Base-by-base conservation (phyloP, 1,140 invertebrate genomes). In the Coelopa frigida region DNA sequence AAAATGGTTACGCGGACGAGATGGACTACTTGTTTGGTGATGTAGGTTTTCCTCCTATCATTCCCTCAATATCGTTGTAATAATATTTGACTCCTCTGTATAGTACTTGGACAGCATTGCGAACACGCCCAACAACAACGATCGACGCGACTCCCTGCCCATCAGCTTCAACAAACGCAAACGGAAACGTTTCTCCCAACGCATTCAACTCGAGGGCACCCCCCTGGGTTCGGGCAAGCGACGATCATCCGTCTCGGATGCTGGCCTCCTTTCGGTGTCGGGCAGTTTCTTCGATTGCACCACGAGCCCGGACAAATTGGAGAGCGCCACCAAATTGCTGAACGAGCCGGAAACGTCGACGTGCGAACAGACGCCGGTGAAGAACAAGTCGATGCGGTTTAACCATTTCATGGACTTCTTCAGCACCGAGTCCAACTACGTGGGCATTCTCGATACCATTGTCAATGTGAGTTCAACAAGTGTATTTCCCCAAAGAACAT, bases 361-460 rank as follows among this genome's bases (percentile, higher is more conserved):
- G 48, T 52, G 38, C 32, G 76, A 77, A 44, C 54, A 59, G 23
- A 58, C 69, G 23, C 70, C 73, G 36, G 24, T 27, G 1, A 77
- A 76, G 53, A 76, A 76, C 55, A 72, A 81, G 46, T 81, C 84
- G 5, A 77, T 82, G 26, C 72, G 87, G 21, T 80, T 84, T 56
- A 82, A 85, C 70, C 84, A 88, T 29, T 94, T 95, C 58, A 79
- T 89, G 66, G 94, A 99, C 72, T 75, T 99, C 37, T 79, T 92
- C 23, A 89, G 96, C 68, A 99, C 95, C 7, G 95, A 99, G 72
- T 87, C 82, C 24, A 98, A 98, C 77, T 99, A 98, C 75, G 91
- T 98, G 35, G 83, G 83, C 39, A 95, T 98, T 59, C 76, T 99
- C 46, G 81, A 89, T 55, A 96, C 91, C 32, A 92, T 98, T 48